Conservation (phyloP, 2,113 vertebrate genomes). For the Gasterosteus nipponicus region DNA sequence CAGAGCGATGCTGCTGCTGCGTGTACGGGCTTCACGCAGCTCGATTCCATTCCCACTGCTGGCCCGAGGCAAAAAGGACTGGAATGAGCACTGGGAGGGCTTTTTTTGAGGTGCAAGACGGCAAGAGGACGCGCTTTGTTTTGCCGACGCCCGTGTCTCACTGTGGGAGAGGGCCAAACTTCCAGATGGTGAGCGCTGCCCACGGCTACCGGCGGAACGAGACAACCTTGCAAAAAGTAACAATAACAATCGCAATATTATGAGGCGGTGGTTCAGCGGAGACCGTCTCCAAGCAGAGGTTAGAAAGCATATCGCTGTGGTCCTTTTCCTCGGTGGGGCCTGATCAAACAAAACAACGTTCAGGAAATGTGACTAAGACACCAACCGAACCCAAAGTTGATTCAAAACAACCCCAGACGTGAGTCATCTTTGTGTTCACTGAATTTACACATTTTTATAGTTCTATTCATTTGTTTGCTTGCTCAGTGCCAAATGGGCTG, state of each 20-base stretch:
- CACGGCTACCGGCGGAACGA: conserved; percentile 65
- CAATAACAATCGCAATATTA: conserved; percentile 43
- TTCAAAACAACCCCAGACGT: not conserved
- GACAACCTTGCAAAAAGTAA: conserved; percentile 60
- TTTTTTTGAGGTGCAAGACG: conserved; percentile 9
- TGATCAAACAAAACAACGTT: too few relatives aligned
- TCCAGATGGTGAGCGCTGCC: conserved; percentile 73
- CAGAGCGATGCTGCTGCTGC: conserved; percentile 25
- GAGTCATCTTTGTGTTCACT: not conserved
- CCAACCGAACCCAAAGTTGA: conserved; percentile 12
- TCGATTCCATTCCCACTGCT: conserved; percentile 30
- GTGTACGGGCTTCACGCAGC: conserved; percentile 38
- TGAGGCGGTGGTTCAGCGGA: conserved; percentile 52
- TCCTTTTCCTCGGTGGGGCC: too few relatives aligned
- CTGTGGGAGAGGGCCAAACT: conserved; percentile 42
- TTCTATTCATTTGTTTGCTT: conserved; percentile 21
- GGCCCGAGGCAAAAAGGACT: conserved; percentile 17
- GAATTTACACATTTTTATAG: conserved; percentile 18
- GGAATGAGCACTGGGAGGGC: too few relatives aligned
- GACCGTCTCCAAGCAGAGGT: not conserved
- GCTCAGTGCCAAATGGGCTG: conserved; percentile 1
- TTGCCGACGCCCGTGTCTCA: conserved; percentile 37
- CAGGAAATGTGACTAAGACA: not conserved
- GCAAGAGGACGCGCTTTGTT: conserved; percentile 39
- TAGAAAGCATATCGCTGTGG: not conserved